These are phyloP conservation scores for Ariolimax columbianus DNA, from an alignment of 2,888 invertebrate genomes.

Conservation along the genomic window DNA sequence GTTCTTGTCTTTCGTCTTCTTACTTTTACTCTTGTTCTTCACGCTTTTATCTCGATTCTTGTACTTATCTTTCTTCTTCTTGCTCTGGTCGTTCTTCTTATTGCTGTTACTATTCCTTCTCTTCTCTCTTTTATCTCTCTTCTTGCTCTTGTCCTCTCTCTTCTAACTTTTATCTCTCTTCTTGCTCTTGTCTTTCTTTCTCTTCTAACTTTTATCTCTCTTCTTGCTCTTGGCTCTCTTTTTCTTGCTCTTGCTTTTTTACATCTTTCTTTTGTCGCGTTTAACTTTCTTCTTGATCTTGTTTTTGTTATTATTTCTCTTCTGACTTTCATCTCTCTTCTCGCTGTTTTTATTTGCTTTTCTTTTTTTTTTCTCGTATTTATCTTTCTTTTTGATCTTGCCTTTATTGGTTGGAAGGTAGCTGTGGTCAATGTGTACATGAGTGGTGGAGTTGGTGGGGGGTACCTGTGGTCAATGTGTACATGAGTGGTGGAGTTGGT, in stretches of 20 bases:
- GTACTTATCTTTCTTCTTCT: not conserved
- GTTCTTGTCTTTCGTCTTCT: too few species aligned
- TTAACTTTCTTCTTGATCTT: not conserved
- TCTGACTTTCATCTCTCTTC: not conserved
- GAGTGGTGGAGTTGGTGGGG: too few species aligned
- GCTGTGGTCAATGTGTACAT: too few species aligned
- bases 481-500: too few species aligned
- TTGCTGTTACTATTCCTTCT: not conserved
- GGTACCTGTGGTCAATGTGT: too few species aligned
- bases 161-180: not conserved
- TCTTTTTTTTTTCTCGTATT: not conserved
- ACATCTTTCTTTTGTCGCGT: not conserved
- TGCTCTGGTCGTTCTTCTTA: not conserved
- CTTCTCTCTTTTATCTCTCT: not conserved
- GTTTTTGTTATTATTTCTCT: not conserved
- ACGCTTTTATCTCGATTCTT: not conserved
- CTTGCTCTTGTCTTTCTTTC: not conserved
- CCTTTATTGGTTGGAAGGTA: too few species aligned
- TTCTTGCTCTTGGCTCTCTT: too few species aligned
- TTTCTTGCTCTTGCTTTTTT: not conserved
- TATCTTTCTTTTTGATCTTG: not conserved
- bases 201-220: too few species aligned
- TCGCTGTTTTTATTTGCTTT: not conserved
- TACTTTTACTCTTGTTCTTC: not conserved
- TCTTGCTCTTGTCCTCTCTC: not conserved